Base-by-base conservation (phyloP, 2,113 vertebrate genomes). In the Gobiocypris rarus region DNA sequence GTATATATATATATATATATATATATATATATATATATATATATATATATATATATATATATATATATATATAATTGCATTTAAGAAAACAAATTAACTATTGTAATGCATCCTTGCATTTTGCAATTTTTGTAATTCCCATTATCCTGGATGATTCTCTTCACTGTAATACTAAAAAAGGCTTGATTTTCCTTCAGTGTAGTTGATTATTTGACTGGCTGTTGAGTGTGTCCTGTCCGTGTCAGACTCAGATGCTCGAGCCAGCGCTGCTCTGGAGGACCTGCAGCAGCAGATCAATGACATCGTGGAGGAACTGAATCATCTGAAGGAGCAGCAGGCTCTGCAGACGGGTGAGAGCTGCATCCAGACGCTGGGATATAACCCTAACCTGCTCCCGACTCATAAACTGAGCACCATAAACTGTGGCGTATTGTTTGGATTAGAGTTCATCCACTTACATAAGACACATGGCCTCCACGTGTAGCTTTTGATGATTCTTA, bases 281-380 rank as follows among this genome's bases (percentile, higher is more conserved):
- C 89, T 98, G 13, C 96, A 96, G 90, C 94, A 91, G 84, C 94
- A 92, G 91, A 93, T 99, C 85, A 90, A 97, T 15, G 89, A 90
- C 81, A 95, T 99, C 52, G 76, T 94, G 22, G 92, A 95, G 86
- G 97, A 98, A 85, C 92, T 99, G 76, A 93, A 94, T 34, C 84
- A 96, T 2, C 90, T 99, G 89, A 99, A 98, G 92, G 97, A 99
- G 79, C 95, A 97, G 43, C 97, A 97, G 91, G 96, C 97, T 0
- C 93, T 98, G 82, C 97, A 98, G 90, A 96, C 96, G 69, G 95
- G 97, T 98, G 91, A 78, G 54, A 5, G 1, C 71, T 17, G 65
- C 28, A 67, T 38, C 28, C 34, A 67, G 28, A 22, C 65, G 14
- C 0, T 2, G 10, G 5, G 14, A 52, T 34, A 34, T 10, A 67